These are phyloP conservation scores for Typhlichthys subterraneus DNA, from an alignment of 2,797 vertebrate species.

Conservation along the genomic window DNA sequence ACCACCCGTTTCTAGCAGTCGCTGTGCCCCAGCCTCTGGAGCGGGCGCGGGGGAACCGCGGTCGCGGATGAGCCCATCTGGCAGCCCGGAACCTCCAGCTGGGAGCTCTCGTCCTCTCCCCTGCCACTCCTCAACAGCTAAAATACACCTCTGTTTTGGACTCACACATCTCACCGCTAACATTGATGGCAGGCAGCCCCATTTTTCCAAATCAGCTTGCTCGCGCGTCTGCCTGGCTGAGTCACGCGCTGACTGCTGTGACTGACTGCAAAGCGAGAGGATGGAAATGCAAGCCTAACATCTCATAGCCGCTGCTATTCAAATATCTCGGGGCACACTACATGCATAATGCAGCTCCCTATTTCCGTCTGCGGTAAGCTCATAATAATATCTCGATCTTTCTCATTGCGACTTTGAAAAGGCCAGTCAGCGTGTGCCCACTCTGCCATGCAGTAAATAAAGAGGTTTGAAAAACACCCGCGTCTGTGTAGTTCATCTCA, in stretches of 20 bases:
- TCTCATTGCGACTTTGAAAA: slow-evolving; percentile 27
- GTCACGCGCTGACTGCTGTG: slow-evolving; percentile 15
- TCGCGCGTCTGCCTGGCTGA: slow-evolving; percentile 23
- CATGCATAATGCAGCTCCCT: slow-evolving; percentile 19
- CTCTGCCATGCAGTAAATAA: neutral
- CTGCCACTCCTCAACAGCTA: slow-evolving; percentile 17
- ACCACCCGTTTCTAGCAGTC: too few relatives aligned
- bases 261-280: slow-evolving; percentile 39
- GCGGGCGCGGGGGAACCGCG: slow-evolving; percentile 29
- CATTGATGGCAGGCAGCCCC: slow-evolving; percentile 41
- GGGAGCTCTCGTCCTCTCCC: slow-evolving; percentile 43
- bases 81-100: slow-evolving; percentile 47
- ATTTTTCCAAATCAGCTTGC: slow-evolving; percentile 17
- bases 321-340: slow-evolving; percentile 31
- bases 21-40: slow-evolving; percentile 29
- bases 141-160: slow-evolving; percentile 39
- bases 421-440: neutral
- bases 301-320: slow-evolving; percentile 29
- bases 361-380: slow-evolving; percentile 22
- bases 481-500: slow-evolving; percentile 13
- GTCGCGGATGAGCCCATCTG: slow-evolving; percentile 45
- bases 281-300: slow-evolving; percentile 31
- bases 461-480: slow-evolving; percentile 13
- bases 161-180: slow-evolving; percentile 52
- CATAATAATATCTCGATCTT: slow-evolving; percentile 26